Conservation (phyloP, 1,140 invertebrate species). For the Ceratoteleas bidentatus region DNA sequence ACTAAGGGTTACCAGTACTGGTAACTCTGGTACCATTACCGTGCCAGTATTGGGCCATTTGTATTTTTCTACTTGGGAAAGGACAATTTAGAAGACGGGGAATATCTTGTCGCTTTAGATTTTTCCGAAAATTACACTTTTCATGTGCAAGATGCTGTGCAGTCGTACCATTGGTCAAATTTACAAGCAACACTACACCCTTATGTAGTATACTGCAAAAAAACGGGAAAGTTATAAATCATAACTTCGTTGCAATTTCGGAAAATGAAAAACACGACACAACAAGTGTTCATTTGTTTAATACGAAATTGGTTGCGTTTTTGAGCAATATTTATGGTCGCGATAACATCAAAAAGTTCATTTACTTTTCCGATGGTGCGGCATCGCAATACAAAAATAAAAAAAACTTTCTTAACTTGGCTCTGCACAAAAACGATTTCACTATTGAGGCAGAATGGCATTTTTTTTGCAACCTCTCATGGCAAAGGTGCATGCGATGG, state of each 20-base stretch:
- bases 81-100: not conserved
- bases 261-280: slow-evolving; percentile 7
- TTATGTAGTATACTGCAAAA: not conserved
- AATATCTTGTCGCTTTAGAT: not conserved
- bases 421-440: no score
- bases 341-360: not conserved
- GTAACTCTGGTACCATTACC: no score
- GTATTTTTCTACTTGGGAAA: no score
- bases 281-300: slow-evolving; percentile 9
- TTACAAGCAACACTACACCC: not conserved
- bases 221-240: not conserved
- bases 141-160: not conserved
- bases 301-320: not conserved
- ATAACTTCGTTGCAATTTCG: not conserved
- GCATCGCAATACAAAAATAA: slow-evolving; percentile 5
- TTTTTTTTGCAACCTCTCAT: no score
- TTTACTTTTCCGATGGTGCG: slow-evolving; percentile 1
- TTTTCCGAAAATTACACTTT: slow-evolving; percentile 6
- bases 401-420: slow-evolving; percentile 1
- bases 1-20: no score
- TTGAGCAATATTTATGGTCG: not conserved
- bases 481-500: no score
- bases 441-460: no score
- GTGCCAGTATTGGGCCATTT: no score
- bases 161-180: not conserved